phyloP scores from a whole-genome alignment of 2,888 invertebrate species.

The Stenodema calcarata region DNA sequence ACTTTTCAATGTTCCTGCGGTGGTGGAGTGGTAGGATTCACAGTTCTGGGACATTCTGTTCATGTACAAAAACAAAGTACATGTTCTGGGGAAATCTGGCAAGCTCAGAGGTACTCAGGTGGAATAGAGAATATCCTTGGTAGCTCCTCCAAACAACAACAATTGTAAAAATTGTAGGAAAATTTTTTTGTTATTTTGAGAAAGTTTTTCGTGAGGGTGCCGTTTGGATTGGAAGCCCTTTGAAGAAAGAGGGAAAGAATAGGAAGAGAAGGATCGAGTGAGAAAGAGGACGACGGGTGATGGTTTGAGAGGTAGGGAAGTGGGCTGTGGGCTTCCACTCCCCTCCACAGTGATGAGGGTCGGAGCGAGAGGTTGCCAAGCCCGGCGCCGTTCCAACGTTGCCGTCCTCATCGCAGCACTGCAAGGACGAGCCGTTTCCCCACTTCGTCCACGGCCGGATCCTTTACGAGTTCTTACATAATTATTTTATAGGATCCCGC shows the following conservation, averaged over 20 bases:
- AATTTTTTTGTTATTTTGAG: background rate
- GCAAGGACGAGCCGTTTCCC: background rate
- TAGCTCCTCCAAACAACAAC: no score
- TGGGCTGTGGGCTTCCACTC: no score
- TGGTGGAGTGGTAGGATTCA: no score
- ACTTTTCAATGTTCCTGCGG: no score
- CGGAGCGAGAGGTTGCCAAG: constrained; percentile 1
- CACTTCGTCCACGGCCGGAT: background rate
- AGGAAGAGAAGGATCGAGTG: background rate
- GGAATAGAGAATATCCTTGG: no score
- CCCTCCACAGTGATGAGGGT: background rate
- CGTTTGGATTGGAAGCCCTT: background rate
- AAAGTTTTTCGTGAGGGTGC: background rate
- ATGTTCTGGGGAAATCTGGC: no score
- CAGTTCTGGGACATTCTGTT: no score
- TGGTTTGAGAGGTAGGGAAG: no score
- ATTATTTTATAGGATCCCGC: constrained; percentile 19
- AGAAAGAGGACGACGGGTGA: no score
- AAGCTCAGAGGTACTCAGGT: no score
- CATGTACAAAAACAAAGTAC: no score
- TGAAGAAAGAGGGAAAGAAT: background rate
- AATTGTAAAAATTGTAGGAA: background rate
- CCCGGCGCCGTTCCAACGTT: background rate
- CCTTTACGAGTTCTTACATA: constrained; percentile 26
- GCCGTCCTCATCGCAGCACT: background rate